Evolutionary conservation across 2,113 vertebrate genomes (phyloP).

Genomic region (Sturnus vulgaris): DNA sequence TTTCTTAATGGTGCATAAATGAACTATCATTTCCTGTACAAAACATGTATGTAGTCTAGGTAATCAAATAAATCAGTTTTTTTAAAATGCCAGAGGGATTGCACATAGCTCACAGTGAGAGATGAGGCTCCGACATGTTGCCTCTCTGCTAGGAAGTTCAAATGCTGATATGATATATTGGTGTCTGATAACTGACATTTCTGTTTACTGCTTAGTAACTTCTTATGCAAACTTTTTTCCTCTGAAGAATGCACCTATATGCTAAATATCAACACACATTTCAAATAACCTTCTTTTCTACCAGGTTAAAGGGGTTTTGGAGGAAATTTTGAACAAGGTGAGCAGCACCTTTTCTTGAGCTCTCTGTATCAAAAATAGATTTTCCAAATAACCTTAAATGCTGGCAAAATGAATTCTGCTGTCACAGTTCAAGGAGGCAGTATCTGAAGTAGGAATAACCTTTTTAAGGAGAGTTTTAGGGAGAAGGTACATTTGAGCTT

Average conservation of each 20-base stretch:
- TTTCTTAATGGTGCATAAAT: neutral
- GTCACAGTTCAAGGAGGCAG: neutral
- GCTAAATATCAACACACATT: neutral
- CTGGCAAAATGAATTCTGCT: neutral
- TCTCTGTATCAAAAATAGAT: neutral
- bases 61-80: neutral
- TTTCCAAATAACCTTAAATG: neutral
- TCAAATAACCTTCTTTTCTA: neutral
- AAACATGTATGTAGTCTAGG: neutral
- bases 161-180: neutral
- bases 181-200: neutral
- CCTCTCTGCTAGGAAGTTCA: neutral
- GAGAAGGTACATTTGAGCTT: neutral
- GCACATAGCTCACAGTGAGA: neutral
- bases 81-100: neutral
- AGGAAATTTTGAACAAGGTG: neutral
- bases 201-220: neutral
- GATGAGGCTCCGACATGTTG: neutral
- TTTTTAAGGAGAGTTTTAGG: neutral
- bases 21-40: neutral
- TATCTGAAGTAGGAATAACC: neutral
- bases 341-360: neutral
- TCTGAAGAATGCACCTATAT: neutral
- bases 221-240: neutral
- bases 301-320: neutral